Base-by-base conservation (phyloP, 2,888 invertebrate species). In the Girardia tigrina region DNA sequence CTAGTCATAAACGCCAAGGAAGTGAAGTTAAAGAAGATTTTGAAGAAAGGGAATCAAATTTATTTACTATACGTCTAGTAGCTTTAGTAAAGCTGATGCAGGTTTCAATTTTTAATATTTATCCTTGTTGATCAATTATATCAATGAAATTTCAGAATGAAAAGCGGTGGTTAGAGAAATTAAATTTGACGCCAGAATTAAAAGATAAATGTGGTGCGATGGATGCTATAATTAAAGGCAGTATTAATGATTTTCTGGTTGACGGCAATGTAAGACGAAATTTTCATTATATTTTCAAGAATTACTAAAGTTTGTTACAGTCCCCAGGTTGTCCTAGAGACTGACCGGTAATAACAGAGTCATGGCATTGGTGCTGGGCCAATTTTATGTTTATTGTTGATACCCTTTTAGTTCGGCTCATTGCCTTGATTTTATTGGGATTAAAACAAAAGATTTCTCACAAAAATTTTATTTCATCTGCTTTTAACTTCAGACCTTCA, bases 121-220 rank as follows among this genome's bases (percentile, higher is more conserved):
- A n/a, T n/a, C n/a, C n/a, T n/a, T n/a, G n/a, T n/a, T n/a, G n/a
- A n/a, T n/a, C n/a, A n/a, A n/a, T n/a, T n/a, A n/a, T n/a, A n/a
- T n/a, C n/a, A n/a, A n/a, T n/a, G n/a, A n/a, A n/a, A n/a, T 72
- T 26, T 23, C 26, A 74, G 74, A 74, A 74, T 27, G 74, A 74
- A 56, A 42, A 69, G 27, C 20, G 16, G 1, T 74, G 74, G 74
- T 23, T 74, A 23, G 74, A 74, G 26, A 42, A 69, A 6, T 23
- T 74, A 28, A 69, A 74, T 14, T 27, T 74, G 8, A 69, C 74
- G 1, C 26, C 28, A 28, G 27, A 42, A 56, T 23, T 42, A 4
- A 26, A 42, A n/a, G 74, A 74, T 28, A 74, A 26, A 28, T 28
- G 74, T 20, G 20, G 20, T 36, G 42, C 74, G 42, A 26, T 74